Conservation (phyloP, 1,140 invertebrate species). For the Diorhabda sublineata region DNA sequence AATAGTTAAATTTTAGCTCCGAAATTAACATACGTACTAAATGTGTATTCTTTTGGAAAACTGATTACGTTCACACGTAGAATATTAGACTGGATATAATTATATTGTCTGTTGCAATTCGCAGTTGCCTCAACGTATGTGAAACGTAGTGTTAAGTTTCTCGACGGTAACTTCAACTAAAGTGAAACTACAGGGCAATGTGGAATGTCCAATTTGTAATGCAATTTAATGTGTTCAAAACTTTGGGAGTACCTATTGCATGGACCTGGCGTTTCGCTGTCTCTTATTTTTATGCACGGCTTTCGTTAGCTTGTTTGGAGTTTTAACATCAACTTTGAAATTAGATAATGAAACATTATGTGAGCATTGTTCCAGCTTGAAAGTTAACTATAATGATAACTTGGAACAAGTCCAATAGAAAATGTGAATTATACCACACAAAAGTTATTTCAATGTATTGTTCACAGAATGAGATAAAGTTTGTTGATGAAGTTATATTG, state of each 20-base stretch:
- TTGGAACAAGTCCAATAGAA: no score
- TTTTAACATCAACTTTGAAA: background rate
- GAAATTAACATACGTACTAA: no score
- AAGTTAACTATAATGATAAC: background rate
- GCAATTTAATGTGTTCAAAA: slow-evolving; percentile 15
- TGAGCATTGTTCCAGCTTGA: background rate
- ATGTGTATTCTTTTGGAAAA: no score
- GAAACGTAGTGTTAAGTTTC: slow-evolving; percentile 18
- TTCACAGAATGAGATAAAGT: no score
- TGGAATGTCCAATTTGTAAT: slow-evolving; percentile 13
- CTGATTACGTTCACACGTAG: background rate
- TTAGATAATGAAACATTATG: slow-evolving; percentile 1
- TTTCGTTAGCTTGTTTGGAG: background rate
- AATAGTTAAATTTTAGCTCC: no score
- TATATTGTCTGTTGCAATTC: slow-evolving; percentile 17
- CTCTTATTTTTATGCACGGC: background rate
- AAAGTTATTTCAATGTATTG: no score
- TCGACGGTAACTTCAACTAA: slow-evolving; percentile 9
- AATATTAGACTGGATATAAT: slow-evolving; percentile 15
- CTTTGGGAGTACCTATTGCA: background rate
- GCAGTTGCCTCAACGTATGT: slow-evolving; percentile 12
- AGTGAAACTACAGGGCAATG: slow-evolving; percentile 11
- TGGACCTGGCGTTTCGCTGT: background rate
- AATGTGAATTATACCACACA: no score
- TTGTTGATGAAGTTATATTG: no score